These are phyloP conservation scores for Eupithecia vulgata DNA, from an alignment of 2,888 invertebrate genomes.

Conservation along the genomic window DNA sequence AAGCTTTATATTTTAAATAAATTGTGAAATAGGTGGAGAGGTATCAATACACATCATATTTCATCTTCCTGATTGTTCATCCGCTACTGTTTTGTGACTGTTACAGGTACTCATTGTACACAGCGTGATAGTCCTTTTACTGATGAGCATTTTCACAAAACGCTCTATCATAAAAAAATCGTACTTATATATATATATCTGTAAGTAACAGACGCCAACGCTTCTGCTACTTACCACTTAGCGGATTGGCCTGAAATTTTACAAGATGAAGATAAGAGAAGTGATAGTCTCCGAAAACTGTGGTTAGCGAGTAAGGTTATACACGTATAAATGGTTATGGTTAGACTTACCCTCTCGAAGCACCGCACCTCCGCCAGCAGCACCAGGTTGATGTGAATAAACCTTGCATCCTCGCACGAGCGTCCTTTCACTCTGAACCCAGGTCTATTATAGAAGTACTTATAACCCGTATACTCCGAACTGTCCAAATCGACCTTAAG, in stretches of 20 bases:
- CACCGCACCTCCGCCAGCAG: constrained; percentile 85
- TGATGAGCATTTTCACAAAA: background rate
- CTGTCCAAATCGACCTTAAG: constrained; percentile 73
- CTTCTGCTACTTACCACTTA: background rate
- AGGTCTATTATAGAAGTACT: constrained; percentile 70
- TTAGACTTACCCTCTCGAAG: constrained; percentile 87
- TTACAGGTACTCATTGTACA: background rate
- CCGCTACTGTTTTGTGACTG: background rate
- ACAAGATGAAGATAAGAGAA: too few species aligned
- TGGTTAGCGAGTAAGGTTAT: background rate
- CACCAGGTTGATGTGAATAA: constrained; percentile 86
- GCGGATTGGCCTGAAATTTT: background rate
- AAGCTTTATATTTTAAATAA: background rate
- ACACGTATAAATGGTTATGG: too few species aligned
- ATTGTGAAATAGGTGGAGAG: background rate
- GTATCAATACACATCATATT: background rate
- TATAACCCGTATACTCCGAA: constrained; percentile 82
- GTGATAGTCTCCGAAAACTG: too few species aligned
- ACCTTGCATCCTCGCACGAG: constrained; percentile 85
- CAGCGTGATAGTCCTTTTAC: background rate
- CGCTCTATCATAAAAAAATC: too few species aligned
- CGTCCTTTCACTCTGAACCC: constrained; percentile 72
- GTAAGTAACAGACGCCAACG: too few species aligned
- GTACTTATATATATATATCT: too few species aligned
- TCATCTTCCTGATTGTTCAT: background rate